Conservation (phyloP, 2,113 vertebrate genomes). For the Semnopithecus entellus region DNA sequence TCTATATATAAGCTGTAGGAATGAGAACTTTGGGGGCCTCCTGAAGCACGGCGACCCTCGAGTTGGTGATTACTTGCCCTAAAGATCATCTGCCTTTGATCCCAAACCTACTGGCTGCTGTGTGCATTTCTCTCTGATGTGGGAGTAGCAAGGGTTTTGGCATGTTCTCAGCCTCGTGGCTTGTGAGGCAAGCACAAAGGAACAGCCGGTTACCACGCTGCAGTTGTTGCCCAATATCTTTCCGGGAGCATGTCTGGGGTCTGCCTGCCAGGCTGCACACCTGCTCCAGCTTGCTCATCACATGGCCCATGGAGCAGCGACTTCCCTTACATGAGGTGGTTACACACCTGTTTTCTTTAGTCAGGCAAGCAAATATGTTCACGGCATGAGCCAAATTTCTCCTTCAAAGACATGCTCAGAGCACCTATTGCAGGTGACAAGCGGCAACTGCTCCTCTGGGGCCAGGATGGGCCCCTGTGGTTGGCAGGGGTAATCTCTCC, state of each 20-base stretch:
- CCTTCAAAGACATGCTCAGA: neutral
- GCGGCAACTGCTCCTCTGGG: neutral
- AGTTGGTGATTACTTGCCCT: neutral
- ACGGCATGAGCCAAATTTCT: constrained; percentile 35
- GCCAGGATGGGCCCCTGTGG: neutral
- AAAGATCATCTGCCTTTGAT: neutral
- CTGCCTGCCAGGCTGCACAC: constrained; percentile 52
- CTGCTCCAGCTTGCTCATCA: constrained; percentile 57
- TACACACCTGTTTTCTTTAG: constrained; percentile 62
- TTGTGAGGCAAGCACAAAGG: neutral
- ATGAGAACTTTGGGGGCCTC: neutral
- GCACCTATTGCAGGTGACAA: neutral
- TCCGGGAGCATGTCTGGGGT: neutral
- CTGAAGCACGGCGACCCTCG: neutral
- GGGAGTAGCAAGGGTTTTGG: neutral
- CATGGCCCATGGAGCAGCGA: neutral
- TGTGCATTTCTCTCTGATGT: neutral
- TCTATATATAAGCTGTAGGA: neutral
- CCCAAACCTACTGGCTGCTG: neutral
- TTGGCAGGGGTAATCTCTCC: neutral
- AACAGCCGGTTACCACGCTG: neutral
- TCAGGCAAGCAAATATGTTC: neutral
- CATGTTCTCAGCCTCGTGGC: neutral
- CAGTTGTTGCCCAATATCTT: neutral
- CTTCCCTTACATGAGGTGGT: constrained; percentile 19